Base-by-base conservation (phyloP, 2,797 vertebrate species). In the Corythornis leucogaster region DNA sequence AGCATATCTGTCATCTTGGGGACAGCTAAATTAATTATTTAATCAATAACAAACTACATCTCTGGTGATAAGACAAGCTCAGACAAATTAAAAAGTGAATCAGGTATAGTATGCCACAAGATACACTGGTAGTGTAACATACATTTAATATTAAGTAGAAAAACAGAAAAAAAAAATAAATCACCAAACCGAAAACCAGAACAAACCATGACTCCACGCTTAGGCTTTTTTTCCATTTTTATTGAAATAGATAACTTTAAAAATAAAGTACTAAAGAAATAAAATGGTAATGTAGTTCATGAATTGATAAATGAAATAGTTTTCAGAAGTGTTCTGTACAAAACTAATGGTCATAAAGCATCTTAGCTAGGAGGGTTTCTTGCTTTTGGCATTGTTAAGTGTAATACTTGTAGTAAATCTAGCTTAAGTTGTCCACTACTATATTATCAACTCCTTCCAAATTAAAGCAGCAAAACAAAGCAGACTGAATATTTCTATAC, bases 21-120 rank as follows among this genome's bases (percentile, higher is more conserved):
- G 80, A 96, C 86, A 94, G 88, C 67, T 92, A 97, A 97, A 96
- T 93, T 54, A 97, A 96, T 96, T 95, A 96, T 94, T 95, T 95
- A 96, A 96, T 97, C 96, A 96, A 96, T 96, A 97, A 82, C 74
- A 96, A 85, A 89, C 92, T 95, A 87, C 67, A 93, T 90, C 54
- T 86, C 63, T 93, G 75, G 87, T 76, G 90, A 92, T 94, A 95
- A 95, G 89, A 95, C 77, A 96, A 93, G 84, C 61, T 93, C 68
- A 96, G 74, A 89, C 62, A 96, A 95, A 96, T 95, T 96, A 94
- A 95, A 94, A 95, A 94, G 51, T 87, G 86, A 93, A 68, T 50
- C 59, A 73, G 66, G 83, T 95, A 88, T 80, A 91, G 57, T 66
- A 42, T 90, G 70, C 89, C 77, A 88, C 61, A 58, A 94, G 86